These are phyloP conservation scores for Drosophila arawakana DNA, from an alignment of 1,140 invertebrate species.

Conservation along the genomic window DNA sequence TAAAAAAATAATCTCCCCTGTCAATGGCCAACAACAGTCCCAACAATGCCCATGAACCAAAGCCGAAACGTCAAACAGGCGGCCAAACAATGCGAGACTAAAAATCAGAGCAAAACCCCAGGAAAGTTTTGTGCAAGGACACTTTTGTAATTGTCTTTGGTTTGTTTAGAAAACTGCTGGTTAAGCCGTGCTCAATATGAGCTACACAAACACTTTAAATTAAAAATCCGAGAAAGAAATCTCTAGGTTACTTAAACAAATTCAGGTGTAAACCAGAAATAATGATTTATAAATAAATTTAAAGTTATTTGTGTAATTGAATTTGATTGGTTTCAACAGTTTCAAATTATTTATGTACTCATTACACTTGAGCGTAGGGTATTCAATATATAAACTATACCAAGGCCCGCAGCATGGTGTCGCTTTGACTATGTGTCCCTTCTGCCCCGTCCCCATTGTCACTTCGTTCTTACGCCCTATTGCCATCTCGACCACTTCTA, in stretches of 20 bases:
- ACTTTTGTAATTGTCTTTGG: slow-evolving; percentile 43
- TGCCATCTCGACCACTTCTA: slow-evolving; percentile 5
- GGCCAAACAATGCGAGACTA: slow-evolving; percentile 40
- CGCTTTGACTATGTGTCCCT: slow-evolving; percentile 32
- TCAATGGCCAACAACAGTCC: neutral
- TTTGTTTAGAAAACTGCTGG: neutral
- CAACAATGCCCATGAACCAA: slow-evolving; percentile 26
- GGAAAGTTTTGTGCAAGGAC: slow-evolving; percentile 35
- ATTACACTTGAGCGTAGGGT: slow-evolving; percentile 13
- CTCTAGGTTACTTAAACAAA: too few species aligned
- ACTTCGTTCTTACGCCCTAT: neutral
- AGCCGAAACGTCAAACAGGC: slow-evolving; percentile 39
- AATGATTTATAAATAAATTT: too few species aligned
- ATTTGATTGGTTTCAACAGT: neutral
- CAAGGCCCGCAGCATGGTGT: slow-evolving; percentile 38
- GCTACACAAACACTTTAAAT: neutral
- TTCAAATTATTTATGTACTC: neutral
- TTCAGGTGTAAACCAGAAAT: too few species aligned
- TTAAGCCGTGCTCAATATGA: slow-evolving; percentile 1
- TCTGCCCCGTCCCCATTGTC: neutral
- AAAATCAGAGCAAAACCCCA: slow-evolving; percentile 41
- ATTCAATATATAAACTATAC: slow-evolving; percentile 29
- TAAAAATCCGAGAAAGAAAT: neutral
- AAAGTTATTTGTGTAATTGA: neutral
- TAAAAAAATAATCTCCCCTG: slow-evolving; percentile 32